Base-by-base conservation (phyloP, 2,797 vertebrate genomes). In the Pipistrellus pygmaeus region DNA sequence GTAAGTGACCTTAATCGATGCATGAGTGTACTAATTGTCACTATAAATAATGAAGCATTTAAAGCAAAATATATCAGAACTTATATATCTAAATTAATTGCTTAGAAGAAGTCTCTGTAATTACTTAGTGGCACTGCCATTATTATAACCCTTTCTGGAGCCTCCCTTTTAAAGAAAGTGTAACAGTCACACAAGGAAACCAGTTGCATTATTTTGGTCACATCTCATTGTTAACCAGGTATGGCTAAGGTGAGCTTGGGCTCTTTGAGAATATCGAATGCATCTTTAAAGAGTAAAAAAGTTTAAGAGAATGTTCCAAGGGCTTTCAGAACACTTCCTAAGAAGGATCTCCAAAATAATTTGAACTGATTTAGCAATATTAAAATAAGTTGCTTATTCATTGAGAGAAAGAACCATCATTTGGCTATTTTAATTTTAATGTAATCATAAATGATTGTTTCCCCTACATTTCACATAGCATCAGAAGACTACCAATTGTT, bases 1-100 rank as follows among this genome's bases (percentile, higher is more conserved):
- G 98, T 99, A 87, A 88, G 77, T 88, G 57, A 86, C 66, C 3
- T 64, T 85, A 72, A 48, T 82, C 71, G 92, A 41, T 90, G 15
- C 5, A 12, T 38, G 10, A 78, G 21, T 83, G 1, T 60, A 55
- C 7, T 69, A 77, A 80, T 30, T 94, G 48, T 87, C 38, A 87
- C 18, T 93, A 27, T 51, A 91, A 90, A 38, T 73, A 93, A 51
- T 81, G 41, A 94, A 30, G 62, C 15, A n/a, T 68, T 90, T 94
- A 60, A 92, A 77, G 66, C 21, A 66, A 66, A 92, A 21, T 73
- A 18, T 30, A 66, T 86, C 17, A 94, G 80, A 92, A 71, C 27
- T 90, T 51, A 66, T 13, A 10, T 51, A 46, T 88, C 46, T 69
- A 75, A 85, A 60, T 90, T 60, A 66, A 30, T 82, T 76, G 12